Conservation (phyloP, 2,113 vertebrate species). For the Lophius piscatorius region DNA sequence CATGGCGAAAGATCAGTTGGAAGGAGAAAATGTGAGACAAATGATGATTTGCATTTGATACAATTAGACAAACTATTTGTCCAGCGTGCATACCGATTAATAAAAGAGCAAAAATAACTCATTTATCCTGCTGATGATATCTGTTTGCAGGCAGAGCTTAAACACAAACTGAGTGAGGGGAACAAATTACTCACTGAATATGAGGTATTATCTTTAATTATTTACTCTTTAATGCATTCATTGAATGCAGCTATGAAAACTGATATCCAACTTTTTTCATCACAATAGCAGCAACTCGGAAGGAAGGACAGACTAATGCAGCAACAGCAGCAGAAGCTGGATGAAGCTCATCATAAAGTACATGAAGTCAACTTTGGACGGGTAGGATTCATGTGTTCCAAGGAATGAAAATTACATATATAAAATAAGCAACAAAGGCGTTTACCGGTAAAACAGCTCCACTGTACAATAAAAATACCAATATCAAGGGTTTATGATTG, state of each 20-base stretch:
- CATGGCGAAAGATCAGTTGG: slow-evolving; percentile 94
- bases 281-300: slow-evolving; percentile 83
- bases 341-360: slow-evolving; percentile 86
- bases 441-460: too few relatives aligned
- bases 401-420: too few relatives aligned
- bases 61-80: slow-evolving; percentile 24
- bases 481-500: too few relatives aligned
- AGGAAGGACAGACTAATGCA: slow-evolving; percentile 92
- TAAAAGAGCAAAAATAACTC: slow-evolving; percentile 9
- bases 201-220: slow-evolving; percentile 79
- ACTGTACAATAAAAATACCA: too few relatives aligned
- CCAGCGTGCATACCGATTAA: slow-evolving; percentile 16
- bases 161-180: slow-evolving; percentile 90
- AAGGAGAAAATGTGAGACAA: slow-evolving; percentile 91
- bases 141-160: slow-evolving; percentile 86
- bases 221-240: slow-evolving; percentile 8
- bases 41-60: slow-evolving; percentile 56
- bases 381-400: slow-evolving; percentile 71
- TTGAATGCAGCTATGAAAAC: slow-evolving; percentile 3
- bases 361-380: slow-evolving; percentile 84
- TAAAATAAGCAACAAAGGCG: too few relatives aligned
- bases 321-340: slow-evolving; percentile 89
- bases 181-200: slow-evolving; percentile 89
- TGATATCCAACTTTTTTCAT: slow-evolving; percentile 63
- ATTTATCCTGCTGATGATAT: slow-evolving; percentile 15